A percentile compares a stretch with the other conserved stretches of the same genome.
Evolutionary conservation across 2,113 vertebrate species (phyloP).

Genomic region (Melanocharis versteri): DNA sequence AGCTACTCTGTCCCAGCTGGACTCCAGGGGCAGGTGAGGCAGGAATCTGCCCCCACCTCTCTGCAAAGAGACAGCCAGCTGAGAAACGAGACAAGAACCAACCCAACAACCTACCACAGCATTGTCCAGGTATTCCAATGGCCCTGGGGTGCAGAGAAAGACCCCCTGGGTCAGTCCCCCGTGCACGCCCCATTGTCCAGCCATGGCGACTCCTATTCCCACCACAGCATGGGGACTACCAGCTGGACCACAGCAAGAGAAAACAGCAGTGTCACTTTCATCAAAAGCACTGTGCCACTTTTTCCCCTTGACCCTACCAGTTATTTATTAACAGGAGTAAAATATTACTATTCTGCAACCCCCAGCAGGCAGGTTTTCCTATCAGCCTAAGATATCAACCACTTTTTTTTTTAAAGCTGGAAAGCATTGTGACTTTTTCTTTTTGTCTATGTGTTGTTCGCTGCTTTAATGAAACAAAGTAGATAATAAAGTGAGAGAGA

Average conservation of each 20-base stretch:
- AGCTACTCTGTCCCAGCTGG: background rate
- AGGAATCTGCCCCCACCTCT: background rate
- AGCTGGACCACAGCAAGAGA: background rate
- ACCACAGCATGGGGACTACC: rapidly evolving
- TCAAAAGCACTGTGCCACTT: background rate
- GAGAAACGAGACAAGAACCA: background rate
- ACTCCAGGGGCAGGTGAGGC: no score
- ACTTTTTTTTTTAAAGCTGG: background rate
- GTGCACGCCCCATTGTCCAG: rapidly evolving
- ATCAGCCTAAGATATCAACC: background rate
- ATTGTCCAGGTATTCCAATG: background rate
- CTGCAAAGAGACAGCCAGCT: background rate
- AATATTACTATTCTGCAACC: background rate
- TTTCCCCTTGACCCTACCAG: background rate
- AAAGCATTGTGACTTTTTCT: background rate
- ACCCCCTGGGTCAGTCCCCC: background rate
- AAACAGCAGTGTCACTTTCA: background rate
- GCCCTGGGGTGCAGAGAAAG: background rate
- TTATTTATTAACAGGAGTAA: slow-evolving; percentile 46
- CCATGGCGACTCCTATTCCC: background rate
- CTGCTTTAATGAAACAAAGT: background rate
- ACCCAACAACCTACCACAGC: background rate
- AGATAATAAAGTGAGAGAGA: background rate
- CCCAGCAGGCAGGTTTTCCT: background rate
- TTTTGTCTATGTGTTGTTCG: background rate